phyloP scores from a whole-genome alignment of 1,140 invertebrate genomes.

The Plectrocnemia conspersa region DNA sequence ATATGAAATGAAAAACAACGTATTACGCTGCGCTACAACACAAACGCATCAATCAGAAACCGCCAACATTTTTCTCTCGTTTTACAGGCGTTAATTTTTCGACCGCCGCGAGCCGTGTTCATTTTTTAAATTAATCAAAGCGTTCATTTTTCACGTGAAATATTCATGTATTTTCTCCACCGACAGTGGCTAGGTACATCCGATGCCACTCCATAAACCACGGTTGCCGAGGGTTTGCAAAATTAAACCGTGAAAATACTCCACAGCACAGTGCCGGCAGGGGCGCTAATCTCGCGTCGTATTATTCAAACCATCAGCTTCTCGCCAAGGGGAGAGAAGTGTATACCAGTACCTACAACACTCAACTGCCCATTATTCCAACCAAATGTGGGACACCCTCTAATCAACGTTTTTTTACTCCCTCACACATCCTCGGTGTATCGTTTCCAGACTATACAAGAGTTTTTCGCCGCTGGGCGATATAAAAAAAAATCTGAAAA shows the following conservation, averaged over 20 bases:
- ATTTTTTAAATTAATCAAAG: background rate
- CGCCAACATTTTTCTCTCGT: too few species aligned
- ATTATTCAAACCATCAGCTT: conserved; percentile 19
- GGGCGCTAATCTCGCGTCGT: conserved; percentile 11
- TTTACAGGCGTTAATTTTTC: too few species aligned
- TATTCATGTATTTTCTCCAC: background rate
- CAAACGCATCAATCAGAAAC: too few species aligned
- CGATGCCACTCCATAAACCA: background rate
- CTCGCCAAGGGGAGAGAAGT: background rate
- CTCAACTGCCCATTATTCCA: conserved; percentile 12
- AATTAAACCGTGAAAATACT: conserved; percentile 12
- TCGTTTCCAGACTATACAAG: background rate
- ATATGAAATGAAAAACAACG: too few species aligned
- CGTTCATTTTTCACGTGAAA: background rate
- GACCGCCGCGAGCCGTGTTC: background rate
- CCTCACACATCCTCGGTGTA: background rate
- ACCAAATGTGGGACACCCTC: conserved; percentile 16
- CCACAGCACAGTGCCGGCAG: background rate
- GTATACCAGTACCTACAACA: conserved; percentile 3
- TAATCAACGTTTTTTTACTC: conserved; percentile 21
- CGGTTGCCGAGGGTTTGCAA: background rate
- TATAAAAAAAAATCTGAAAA: background rate
- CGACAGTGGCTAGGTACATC: background rate
- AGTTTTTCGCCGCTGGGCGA: background rate
- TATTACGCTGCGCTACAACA: too few species aligned